Evolutionary conservation across 92 coral and sea anemone genomes (phyloP), one percentile per base, ranked within the genome.

Genomic region (Zoanthus gigantus): DNA sequence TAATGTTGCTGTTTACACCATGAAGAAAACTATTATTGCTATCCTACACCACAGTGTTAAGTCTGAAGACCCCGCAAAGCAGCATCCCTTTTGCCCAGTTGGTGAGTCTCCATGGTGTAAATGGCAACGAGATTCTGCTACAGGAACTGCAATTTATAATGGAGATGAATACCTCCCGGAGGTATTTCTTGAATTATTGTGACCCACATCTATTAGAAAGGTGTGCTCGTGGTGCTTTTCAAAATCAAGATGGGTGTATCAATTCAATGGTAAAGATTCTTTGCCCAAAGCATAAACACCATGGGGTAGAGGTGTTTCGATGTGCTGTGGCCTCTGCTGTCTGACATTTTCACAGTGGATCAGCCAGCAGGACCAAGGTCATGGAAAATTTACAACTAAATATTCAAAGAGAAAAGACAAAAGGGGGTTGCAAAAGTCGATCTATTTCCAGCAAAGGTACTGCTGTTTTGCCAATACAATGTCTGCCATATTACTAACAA

Each of bases 381-480:
- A 23, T 23, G 23, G 23, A 23, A 23, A 23, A 23, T 23, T 23
- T 23, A 23, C 23, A 23, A 50, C 10, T 6, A 10, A 50, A 50
- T 5, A 50, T 50, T 50, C 56, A 50, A 50, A 50, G 56, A 50
- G 56, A 50, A 50, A 50, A 50, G 56, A 50, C 7, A 50, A 50
- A 50, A 50, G 10, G 56, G 10, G 6, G 6, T 50, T 5, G 7
- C 0, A 10, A 50, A 61, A 72, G 48, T 72, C 76, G 76, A 72
- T 32, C 76, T 72, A 32, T 50, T 72, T 72, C 17, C 30, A 72
- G 30, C 76, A 72, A 72, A 72, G 30, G 76, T 9, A 44, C 76
- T 72, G 23, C 76, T 72, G 76, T 34, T 60, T 60, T 13, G 68
- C 16, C 68, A 60, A 52, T 52, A 52, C 57, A 2, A 0, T 2